Conservation (phyloP, 1,140 invertebrate species). For the Cheumatopsyche charites region DNA sequence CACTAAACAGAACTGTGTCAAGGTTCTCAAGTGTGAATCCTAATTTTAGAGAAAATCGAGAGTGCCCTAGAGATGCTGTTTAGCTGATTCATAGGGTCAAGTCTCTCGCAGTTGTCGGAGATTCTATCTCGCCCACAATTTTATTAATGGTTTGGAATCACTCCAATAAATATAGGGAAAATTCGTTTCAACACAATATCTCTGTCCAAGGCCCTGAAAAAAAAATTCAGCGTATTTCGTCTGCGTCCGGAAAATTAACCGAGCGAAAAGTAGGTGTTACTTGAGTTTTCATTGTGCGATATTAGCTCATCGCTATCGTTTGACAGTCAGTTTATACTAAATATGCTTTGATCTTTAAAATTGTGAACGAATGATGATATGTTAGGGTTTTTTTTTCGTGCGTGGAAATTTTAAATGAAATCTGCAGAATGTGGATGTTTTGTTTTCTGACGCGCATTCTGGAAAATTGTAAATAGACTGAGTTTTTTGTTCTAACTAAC, state of each 20-base stretch:
- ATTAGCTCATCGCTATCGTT: too few species aligned
- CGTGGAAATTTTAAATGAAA: too few species aligned
- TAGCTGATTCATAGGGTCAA: constrained; percentile 37
- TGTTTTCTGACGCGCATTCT: too few species aligned
- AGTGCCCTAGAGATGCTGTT: not conserved
- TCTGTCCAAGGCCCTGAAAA: not conserved
- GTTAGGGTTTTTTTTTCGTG: too few species aligned
- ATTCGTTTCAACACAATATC: constrained; percentile 23
- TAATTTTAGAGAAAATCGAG: constrained; percentile 17
- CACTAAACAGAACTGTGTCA: not conserved
- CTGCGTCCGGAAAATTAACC: not conserved
- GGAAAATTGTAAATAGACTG: too few species aligned
- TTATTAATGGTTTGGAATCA: constrained; percentile 37
- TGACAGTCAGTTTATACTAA: too few species aligned
- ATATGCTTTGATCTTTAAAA: too few species aligned
- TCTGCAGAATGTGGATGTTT: too few species aligned
- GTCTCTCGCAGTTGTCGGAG: constrained; percentile 23
- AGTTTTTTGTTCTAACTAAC: too few species aligned
- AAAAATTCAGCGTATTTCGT: not conserved
- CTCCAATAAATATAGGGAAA: constrained; percentile 33
- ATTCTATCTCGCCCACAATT: constrained; percentile 16
- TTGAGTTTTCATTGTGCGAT: too few species aligned
- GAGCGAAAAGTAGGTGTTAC: not conserved
- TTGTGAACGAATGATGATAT: too few species aligned
- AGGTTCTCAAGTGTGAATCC: not conserved